Base-by-base conservation (phyloP, 2,888 invertebrate species). In the Saturnia japonica region DNA sequence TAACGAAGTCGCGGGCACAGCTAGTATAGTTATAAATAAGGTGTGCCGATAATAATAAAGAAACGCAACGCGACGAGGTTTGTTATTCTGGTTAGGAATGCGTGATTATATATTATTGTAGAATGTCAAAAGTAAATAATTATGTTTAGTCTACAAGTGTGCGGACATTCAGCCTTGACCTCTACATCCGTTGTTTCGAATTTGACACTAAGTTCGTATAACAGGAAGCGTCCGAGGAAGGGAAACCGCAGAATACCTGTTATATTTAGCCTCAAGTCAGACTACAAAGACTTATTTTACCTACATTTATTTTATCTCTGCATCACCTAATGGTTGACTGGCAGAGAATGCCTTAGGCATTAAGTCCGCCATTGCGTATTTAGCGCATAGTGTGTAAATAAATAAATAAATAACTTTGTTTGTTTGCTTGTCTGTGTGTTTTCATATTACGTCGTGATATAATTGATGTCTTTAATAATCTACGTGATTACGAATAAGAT, bases 221-320 rank as follows among this genome's bases (percentile, higher is more conserved):
- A 40, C 40, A 64, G 64, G 64, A 64, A 64, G 64, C 64, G 64
- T 1, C 22, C 40, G 40, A 9, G 64, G 40, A 64, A 64, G 28
- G 64, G 40, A 64, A 64, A 64, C 64, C 64, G 64, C 64, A 22
- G 40, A 16, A 40, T 64, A 64, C 40, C 64, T 64, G 40, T 64
- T 64, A 64, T 64, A 40, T 64, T 64, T 64, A 64, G 34, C 40
- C 40, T 40, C 25, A 25, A 28, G 25, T 64, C 64, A 64, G 64
- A 64, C 64, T 64, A 64, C 64, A 64, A 64, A 40, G 64, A 64
- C 40, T 64, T 40, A 40, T n/a, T n/a, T n/a, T n/a, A n/a, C n/a
- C n/a, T n/a, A n/a, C n/a, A n/a, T n/a, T n/a, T n/a, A n/a, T n/a
- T n/a, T n/a, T n/a, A n/a, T n/a, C n/a, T n/a, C n/a, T n/a, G n/a